phyloP scores from a whole-genome alignment of 2,113 vertebrate species.

The Cathartes aura region DNA sequence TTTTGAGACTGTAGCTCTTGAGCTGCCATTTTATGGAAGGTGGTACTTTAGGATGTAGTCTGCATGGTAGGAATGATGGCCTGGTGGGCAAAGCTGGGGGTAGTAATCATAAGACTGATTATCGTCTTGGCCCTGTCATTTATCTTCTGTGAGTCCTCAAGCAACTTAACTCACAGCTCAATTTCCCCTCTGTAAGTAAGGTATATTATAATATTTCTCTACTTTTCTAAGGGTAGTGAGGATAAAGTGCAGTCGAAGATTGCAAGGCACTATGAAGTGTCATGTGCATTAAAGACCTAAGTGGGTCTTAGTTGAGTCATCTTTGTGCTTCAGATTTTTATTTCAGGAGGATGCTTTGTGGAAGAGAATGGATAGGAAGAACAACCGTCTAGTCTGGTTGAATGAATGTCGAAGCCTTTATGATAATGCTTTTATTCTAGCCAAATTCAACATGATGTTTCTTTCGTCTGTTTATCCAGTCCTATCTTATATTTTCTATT shows the following conservation, averaged over 20 bases:
- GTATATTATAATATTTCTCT: background rate
- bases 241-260: background rate
- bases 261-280: background rate
- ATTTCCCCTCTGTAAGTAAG: background rate
- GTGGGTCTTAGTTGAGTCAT: background rate
- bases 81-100: background rate
- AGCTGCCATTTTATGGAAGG: background rate
- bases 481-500: background rate
- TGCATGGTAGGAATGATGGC: background rate
- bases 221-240: background rate
- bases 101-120: background rate
- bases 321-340: background rate
- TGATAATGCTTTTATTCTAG: background rate
- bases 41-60: fast-evolving
- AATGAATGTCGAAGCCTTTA: background rate
- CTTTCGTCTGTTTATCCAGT: background rate
- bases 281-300: background rate
- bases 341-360: background rate
- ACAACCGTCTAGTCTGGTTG: background rate
- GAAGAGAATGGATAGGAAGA: background rate
- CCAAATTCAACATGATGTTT: background rate
- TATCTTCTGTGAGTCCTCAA: background rate
- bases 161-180: background rate
- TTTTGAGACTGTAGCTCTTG: background rate
- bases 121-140: background rate